Percentiles rank a stretch among this genome's conserved stretches.
These are phyloP conservation scores for Brachionus plicatilis DNA, from an alignment of 1,140 invertebrate species.

Conservation along the genomic window DNA sequence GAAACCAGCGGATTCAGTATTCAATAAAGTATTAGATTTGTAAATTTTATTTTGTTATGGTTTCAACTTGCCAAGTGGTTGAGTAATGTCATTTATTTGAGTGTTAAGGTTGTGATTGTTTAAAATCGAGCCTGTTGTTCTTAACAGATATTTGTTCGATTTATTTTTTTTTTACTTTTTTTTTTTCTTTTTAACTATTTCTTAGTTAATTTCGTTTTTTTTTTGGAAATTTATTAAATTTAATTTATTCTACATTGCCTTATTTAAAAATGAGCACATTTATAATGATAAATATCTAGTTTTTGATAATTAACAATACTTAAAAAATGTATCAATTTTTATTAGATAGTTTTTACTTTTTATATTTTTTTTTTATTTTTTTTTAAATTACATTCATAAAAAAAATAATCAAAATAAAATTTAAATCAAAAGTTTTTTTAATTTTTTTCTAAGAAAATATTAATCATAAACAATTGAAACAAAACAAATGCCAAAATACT, in stretches of 20 bases:
- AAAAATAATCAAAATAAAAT: constrained; percentile 7
- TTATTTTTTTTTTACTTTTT: neutral
- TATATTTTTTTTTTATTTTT: neutral
- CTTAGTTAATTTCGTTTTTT: neutral
- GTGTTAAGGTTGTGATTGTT: constrained; percentile 1
- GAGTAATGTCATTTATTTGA: neutral
- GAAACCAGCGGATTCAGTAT: constrained; percentile 86
- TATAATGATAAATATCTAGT: neutral
- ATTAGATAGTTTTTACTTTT: neutral
- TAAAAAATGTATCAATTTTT: neutral
- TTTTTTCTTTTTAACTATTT: neutral
- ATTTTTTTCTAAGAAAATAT: neutral
- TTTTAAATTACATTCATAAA: neutral
- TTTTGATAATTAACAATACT: neutral
- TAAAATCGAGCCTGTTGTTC: neutral
- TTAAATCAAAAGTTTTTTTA: neutral
- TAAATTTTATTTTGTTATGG: constrained; percentile 14
- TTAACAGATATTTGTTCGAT: neutral
- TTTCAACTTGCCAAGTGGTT: neutral
- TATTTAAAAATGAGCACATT: constrained; percentile 19
- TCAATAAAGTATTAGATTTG: constrained; percentile 25
- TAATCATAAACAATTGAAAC: neutral
- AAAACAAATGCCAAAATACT: no score
- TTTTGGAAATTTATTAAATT: constrained; percentile 25
- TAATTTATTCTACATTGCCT: constrained; percentile 19